Conservation (phyloP, 2,888 invertebrate species). For the Amblyjoppa fuscipennis region DNA sequence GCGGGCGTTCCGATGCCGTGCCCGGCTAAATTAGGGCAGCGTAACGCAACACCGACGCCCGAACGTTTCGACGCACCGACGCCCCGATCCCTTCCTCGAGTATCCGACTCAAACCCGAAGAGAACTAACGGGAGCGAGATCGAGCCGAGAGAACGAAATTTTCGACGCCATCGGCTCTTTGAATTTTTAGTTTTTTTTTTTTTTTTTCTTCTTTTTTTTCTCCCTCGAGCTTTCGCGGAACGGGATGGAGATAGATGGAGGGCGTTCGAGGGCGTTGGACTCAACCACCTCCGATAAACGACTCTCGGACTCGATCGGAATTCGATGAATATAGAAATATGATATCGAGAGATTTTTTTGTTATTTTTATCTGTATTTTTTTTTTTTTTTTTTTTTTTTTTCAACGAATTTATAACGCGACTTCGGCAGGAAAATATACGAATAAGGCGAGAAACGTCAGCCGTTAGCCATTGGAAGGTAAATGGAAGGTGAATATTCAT, state of each 20-base stretch:
- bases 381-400: not conserved
- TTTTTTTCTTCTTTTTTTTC: not conserved
- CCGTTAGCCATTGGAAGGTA: not conserved
- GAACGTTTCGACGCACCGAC: conserved; percentile 61
- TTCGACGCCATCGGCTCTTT: conserved; percentile 7
- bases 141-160: conserved; percentile 17
- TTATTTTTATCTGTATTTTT: too few relatives aligned
- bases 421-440: not conserved
- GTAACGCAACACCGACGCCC: conserved; percentile 84
- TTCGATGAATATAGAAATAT: conserved; percentile 28
- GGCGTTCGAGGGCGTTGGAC: not conserved
- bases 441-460: not conserved
- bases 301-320: conserved; percentile 23
- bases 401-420: not conserved
- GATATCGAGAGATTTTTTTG: not conserved
- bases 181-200: not conserved
- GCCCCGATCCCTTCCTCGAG: conserved; percentile 15
- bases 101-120: conserved; percentile 2
- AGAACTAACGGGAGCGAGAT: conserved; percentile 19
- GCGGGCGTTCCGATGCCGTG: conserved; percentile 74
- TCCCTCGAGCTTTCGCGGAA: not conserved
- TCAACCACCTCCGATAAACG: not conserved
- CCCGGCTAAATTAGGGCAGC: conserved; percentile 85
- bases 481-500: not conserved
- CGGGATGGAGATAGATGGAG: not conserved